Evolutionary conservation across 2,113 vertebrate genomes (phyloP).

Genomic region (Channa maculata): DNA sequence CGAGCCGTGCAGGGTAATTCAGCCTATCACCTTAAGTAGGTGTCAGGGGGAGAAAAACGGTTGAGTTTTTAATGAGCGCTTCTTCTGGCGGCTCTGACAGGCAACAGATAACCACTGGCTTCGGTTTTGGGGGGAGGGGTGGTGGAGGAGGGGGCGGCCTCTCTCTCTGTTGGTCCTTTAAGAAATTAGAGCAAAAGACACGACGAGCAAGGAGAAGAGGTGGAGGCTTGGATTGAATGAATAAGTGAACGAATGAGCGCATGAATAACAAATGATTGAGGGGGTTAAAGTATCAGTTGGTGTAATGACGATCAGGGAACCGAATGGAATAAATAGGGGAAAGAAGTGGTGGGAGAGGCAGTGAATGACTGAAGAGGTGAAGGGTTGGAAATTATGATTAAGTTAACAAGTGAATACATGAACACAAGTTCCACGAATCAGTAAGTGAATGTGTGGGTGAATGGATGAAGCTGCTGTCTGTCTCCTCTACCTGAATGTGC

Average conservation of each 20-base stretch:
- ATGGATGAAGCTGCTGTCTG: neutral
- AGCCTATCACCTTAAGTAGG: conserved; percentile 77
- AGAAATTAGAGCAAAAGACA: conserved; percentile 69
- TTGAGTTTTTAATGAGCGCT: conserved; percentile 74
- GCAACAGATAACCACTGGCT: conserved; percentile 51
- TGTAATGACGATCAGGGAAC: conserved; percentile 12
- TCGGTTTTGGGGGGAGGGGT: conserved; percentile 30
- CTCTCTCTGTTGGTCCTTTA: conserved; percentile 52
- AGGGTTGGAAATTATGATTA: neutral
- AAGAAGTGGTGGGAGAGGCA: neutral
- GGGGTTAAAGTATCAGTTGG: conserved; percentile 42
- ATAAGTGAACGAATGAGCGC: conserved; percentile 41
- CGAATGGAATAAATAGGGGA: conserved; percentile 1
- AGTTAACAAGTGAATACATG: too few species aligned
- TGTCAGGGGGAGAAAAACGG: conserved; percentile 74
- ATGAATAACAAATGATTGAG: conserved; percentile 51
- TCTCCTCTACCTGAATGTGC: neutral
- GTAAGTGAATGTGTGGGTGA: neutral
- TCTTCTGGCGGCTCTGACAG: conserved; percentile 60
- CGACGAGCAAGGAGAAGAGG: neutral
- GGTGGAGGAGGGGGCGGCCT: neutral
- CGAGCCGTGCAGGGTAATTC: conserved; percentile 52
- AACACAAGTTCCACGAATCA: neutral
- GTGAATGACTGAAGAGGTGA: neutral
- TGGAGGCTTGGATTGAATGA: neutral